Evolutionary conservation across 2,888 invertebrate genomes (phyloP).

Genomic region (Euspilapteryx auroguttella): DNA sequence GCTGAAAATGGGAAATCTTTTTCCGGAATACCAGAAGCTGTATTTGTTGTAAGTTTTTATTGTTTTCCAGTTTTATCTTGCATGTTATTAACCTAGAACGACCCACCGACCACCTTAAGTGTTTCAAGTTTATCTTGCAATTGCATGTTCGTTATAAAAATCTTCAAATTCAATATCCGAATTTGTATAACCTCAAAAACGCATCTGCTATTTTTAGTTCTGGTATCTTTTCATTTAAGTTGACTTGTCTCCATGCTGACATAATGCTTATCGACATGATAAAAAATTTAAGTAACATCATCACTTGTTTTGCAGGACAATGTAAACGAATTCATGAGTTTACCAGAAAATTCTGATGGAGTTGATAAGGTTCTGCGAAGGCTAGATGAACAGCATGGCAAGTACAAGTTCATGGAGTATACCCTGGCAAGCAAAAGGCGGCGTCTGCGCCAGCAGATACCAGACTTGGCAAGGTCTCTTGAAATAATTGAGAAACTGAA

Average conservation of each 20-base stretch:
- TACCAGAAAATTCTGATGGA: conserved; percentile 77
- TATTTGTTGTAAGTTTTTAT: conserved; percentile 74
- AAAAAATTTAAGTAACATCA: too few relatives aligned
- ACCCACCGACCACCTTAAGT: too few relatives aligned
- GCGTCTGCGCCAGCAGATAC: conserved; percentile 87
- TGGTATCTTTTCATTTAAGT: too few relatives aligned
- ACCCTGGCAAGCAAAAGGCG: conserved; percentile 86
- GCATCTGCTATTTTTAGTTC: too few relatives aligned
- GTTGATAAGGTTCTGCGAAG: conserved; percentile 84
- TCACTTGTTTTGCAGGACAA: conserved; percentile 74
- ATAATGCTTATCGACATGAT: too few relatives aligned
- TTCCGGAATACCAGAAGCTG: conserved; percentile 86
- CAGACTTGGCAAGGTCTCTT: conserved; percentile 89
- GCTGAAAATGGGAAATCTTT: conserved; percentile 61
- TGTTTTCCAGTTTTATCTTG: too few relatives aligned
- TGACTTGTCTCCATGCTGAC: too few relatives aligned
- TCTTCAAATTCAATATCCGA: too few relatives aligned
- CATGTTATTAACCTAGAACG: too few relatives aligned
- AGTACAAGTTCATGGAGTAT: conserved; percentile 97
- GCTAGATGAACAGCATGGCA: conserved; percentile 91
- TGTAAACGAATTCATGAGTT: conserved; percentile 90
- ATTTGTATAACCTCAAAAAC: too few relatives aligned
- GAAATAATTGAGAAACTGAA: conserved; percentile 91
- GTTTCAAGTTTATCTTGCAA: too few relatives aligned
- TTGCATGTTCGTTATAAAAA: too few relatives aligned